Evolutionary conservation across 2,888 invertebrate species (phyloP), one percentile per base, ranked within the genome.

Genomic region (Desoria tigrina): DNA sequence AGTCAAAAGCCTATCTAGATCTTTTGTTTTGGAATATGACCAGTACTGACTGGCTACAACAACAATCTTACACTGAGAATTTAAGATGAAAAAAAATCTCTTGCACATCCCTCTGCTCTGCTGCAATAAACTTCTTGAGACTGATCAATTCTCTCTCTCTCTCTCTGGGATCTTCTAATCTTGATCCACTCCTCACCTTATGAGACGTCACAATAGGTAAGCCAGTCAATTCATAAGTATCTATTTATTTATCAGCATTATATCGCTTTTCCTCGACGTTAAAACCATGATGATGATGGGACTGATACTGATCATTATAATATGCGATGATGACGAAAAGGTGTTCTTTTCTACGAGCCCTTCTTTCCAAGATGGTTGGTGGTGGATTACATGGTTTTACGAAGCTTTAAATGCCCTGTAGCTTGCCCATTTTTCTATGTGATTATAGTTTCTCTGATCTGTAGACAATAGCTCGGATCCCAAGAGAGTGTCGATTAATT

Each of bases 401-500:
- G 32, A 32, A n/a, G n/a, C n/a, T 32, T 32, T 32, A 32, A 32
- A 32, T n/a, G 32, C 32, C 32, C 32, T 32, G 32, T 32, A 32
- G 32, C 6, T 32, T 32, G 32, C 32, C 32, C 32, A 32, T 32
- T 32, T 11, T 32, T 4, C 4, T 32, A 32, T 32, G 32, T 32
- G 32, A 32, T 32, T 32, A 32, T 32, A 32, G 32, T 32, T 32
- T 7, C 32, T 32, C 32, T 32, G 32, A 32, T 32, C 32, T 32
- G 6, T 32, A 4, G 11, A 32, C 32, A 11, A n/a, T 11, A 32
- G 11, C 32, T 32, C 32, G 6, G 9, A 45, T 45, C 45, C 45
- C 45, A 9, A 18, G 21, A 18, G 21, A 16, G 61, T 59, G 53
- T 58, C 57, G 65, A 65, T 66, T 68, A 65, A 65, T 68, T 56